Percentiles rank a stretch among this genome's conserved stretches.
Evolutionary conservation across 2,797 vertebrate species (phyloP).

Genomic region (Nasua narica): DNA sequence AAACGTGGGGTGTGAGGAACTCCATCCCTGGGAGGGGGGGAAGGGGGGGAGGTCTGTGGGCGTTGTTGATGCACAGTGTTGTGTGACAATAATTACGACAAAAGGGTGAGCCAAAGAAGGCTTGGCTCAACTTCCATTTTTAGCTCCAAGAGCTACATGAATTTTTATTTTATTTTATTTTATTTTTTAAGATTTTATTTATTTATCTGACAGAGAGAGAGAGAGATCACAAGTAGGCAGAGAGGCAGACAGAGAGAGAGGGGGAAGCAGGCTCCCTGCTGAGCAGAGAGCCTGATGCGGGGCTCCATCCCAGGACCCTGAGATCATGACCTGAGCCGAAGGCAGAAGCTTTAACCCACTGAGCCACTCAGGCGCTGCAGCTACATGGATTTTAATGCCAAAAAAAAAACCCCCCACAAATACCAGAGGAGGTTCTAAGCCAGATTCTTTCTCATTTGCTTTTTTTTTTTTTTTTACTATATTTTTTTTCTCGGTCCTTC

Average conservation of each 20-base stretch:
- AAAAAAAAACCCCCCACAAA: neutral
- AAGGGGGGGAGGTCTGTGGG: neutral
- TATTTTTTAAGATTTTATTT: too few species aligned
- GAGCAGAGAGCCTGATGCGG: too few species aligned
- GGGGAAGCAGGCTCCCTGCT: too few species aligned
- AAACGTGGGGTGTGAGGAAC: neutral
- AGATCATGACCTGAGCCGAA: too few species aligned
- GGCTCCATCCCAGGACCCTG: too few species aligned
- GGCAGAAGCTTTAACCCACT: too few species aligned
- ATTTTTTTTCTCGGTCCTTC: neutral
- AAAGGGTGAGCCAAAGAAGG: neutral
- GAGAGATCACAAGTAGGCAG: too few species aligned
- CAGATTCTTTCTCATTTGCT: neutral
- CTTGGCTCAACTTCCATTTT: neutral
- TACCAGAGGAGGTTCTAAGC: neutral
- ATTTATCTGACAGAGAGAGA: too few species aligned
- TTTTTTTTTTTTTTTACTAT: neutral
- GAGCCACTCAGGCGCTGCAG: too few species aligned
- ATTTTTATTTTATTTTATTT: neutral
- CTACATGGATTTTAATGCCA: neutral
- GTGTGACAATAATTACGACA: neutral
- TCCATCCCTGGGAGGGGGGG: neutral
- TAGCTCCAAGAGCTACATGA: neutral
- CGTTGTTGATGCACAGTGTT: too few species aligned
- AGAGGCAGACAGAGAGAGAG: too few species aligned